Evolutionary conservation across 1,140 invertebrate species (phyloP), one percentile per base, ranked within the genome.

Genomic region (Vanessa atalanta): DNA sequence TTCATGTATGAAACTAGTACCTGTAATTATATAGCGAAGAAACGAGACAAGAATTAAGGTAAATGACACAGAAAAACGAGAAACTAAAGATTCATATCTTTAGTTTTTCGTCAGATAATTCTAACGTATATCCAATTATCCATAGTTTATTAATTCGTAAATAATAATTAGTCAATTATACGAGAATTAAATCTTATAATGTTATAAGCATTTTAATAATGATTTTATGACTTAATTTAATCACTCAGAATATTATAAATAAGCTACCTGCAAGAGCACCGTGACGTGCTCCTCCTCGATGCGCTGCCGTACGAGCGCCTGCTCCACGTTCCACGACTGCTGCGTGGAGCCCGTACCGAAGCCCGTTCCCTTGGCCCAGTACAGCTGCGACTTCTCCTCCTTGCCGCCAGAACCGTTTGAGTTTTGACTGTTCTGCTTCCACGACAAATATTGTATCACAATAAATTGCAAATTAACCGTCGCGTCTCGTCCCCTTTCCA

Each of bases 291-390:
- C 97, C 86, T 99, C 98, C 90, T 99, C 97, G 76, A 96, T 97
- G 63, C 95, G 95, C 88, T 98, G 97, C 13, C 97, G 94, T 64
- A 97, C 87, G n/a, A 99, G 89, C 31, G 97, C 97, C 83, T 98
- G 97, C 83, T 99, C 98, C 12, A 99, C 97, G 90, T 99, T 98
- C 98, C 98, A 99, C 43, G 97, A 97, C 83, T 98, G 98, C 70
- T 97, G 96, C 2, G 97, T 99, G 1, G 97, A 98, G 1, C 98
- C 98, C 0, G 98, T 98, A 14, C 98, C 98, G 91, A 98, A 99
- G 5, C 98, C 98, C 1, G 98, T 98, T 9, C 96, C 96, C 86
- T 99, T 99, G 0, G 98, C 98, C 98, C 98, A 99, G 90, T 98
- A 99, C 74, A 97, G 93, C 84, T 98, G 97, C 2, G 95, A 95